Percentiles rank a stretch among this genome's conserved stretches.
Evolutionary conservation across 2,888 invertebrate genomes (phyloP).

Genomic region (Drosophila dives): DNA sequence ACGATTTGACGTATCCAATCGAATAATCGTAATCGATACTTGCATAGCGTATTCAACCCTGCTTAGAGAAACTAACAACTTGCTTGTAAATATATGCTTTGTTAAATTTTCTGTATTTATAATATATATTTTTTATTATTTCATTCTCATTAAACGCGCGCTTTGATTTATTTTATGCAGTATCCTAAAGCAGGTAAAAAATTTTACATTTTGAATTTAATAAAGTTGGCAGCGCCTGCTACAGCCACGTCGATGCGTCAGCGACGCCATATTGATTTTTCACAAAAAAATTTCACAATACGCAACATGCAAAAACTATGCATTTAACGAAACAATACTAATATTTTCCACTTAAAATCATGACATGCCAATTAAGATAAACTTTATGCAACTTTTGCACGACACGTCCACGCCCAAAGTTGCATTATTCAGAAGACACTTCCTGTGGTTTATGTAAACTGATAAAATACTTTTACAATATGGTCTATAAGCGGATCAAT

Average conservation of each 20-base stretch:
- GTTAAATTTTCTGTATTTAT: slow-evolving; percentile 2
- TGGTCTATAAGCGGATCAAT: slow-evolving; percentile 30
- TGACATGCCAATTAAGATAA: slow-evolving; percentile 32
- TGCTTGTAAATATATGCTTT: slow-evolving; percentile 10
- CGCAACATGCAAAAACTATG: slow-evolving; percentile 34
- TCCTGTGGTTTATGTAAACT: slow-evolving; percentile 21
- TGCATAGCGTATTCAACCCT: slow-evolving; percentile 33
- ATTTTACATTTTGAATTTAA: slow-evolving; percentile 21
- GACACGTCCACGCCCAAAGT: slow-evolving; percentile 64
- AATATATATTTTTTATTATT: slow-evolving; percentile 8
- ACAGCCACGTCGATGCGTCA: slow-evolving; percentile 62
- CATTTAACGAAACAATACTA: slow-evolving; percentile 42
- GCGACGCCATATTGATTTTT: slow-evolving; percentile 75
- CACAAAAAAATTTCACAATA: slow-evolving; percentile 64
- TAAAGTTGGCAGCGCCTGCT: slow-evolving; percentile 63
- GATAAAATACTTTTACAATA: slow-evolving; percentile 24
- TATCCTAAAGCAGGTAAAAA: slow-evolving; percentile 21
- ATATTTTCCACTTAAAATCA: slow-evolving; percentile 53
- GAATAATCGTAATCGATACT: slow-evolving; percentile 54
- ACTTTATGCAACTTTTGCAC: slow-evolving; percentile 50
- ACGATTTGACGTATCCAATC: slow-evolving; percentile 20
- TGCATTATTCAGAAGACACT: slow-evolving; percentile 47
- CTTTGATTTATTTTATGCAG: slow-evolving; percentile 15
- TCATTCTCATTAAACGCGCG: slow-evolving; percentile 21
- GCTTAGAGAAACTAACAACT: slow-evolving; percentile 26